Evolutionary conservation across 2,113 vertebrate species (phyloP), one percentile per base, ranked within the genome.

Genomic region (Cranoglanis bouderius): DNA sequence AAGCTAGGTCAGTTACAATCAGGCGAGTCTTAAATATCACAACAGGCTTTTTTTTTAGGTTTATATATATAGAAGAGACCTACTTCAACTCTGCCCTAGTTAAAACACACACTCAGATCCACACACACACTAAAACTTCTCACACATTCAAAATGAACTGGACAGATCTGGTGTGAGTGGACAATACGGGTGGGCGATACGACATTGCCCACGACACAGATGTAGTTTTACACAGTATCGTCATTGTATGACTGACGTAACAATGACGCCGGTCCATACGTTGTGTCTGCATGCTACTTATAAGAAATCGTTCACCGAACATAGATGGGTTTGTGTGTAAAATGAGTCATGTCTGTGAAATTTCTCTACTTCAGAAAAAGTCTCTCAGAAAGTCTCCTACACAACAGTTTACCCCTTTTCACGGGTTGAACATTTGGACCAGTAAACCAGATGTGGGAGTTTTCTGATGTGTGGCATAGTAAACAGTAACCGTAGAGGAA

Each of bases 11-110:
- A 90, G 29, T 21, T n/a, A 85, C 59, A 85, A 72, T 35, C 35
- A 38, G 38, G 51, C 77, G 51, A 87, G 84, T 80, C 82, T 85
- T 89, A 88, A 85, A 90, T 87, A 88, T 89, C 65, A 59, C 43
- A 53, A 89, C 29, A 88, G 85, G 72, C 10, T 90, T 86, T 91
- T 87, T 85, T 74, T 24, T 35, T 55, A 65, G 43, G 80, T 80
- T 91, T 90, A 91, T 88, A 90, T 89, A 89, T 92, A 92, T 84
- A 86, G 70, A 29, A 55, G 46, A 86, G 88, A 89, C 89, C 91
- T 90, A 90, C 88, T 90, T 92, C 35, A 90, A 86, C 85, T 61
- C 51, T 89, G 89, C 53, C 91, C 91, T 81, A 88, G 78, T 90
- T 91, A 43, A 87, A 83, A 89, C 86, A 82, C 67, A 88, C 29